A percentile compares a stretch with the other conserved stretches of the same genome.
Conservation (phyloP, 2,888 invertebrate genomes). For the Matsumyia berberina region DNA sequence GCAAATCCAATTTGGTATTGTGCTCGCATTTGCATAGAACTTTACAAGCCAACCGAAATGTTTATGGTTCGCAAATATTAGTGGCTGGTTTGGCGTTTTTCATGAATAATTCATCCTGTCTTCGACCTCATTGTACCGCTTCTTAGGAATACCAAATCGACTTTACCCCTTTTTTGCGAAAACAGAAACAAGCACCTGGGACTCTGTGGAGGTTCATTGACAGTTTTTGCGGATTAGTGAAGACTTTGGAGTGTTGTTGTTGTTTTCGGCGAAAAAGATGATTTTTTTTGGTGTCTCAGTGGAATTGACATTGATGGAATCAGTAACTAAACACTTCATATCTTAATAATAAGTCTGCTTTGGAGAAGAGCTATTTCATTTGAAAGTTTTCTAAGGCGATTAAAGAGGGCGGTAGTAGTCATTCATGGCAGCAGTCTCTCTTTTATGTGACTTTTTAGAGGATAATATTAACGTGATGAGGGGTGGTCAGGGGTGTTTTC, state of each 20-base stretch:
- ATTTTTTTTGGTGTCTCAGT: too few species aligned
- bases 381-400: too few species aligned
- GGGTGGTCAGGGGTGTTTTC: too few species aligned
- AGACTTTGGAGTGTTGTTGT: not conserved
- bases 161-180: constrained; percentile 35
- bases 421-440: too few species aligned
- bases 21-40: constrained; percentile 36
- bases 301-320: too few species aligned
- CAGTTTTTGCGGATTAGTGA: not conserved
- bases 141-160: not conserved
- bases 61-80: constrained; percentile 25
- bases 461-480: too few species aligned
- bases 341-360: too few species aligned
- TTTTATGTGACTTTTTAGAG: too few species aligned
- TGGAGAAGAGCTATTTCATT: too few species aligned
- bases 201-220: constrained; percentile 13
- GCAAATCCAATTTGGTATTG: constrained; percentile 42
- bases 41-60: constrained; percentile 26
- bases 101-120: constrained; percentile 54
- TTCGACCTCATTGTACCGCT: constrained; percentile 23
- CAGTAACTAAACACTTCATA: too few species aligned
- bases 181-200: not conserved
- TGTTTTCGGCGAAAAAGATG: not conserved
- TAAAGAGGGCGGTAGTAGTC: too few species aligned
- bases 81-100: constrained; percentile 27